Conservation (phyloP, 2,113 vertebrate species). For the Phylloscopus whistleri region DNA sequence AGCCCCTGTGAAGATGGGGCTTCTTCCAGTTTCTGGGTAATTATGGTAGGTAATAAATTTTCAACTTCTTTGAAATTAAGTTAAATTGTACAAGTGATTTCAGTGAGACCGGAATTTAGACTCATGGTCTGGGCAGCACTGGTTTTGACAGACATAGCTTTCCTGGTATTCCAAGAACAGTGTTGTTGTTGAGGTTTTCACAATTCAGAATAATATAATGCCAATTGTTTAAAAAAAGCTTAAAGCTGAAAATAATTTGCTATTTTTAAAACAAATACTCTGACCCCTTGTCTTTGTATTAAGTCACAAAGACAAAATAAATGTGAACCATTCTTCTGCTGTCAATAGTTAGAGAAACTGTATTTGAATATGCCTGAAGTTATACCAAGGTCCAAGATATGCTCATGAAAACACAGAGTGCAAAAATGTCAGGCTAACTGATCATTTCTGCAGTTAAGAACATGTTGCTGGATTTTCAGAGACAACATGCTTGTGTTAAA, state of each 20-base stretch:
- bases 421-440: neutral
- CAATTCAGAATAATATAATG: neutral
- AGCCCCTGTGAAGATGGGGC: rapidly evolving
- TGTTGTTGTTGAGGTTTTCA: neutral
- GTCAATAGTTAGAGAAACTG: neutral
- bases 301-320: neutral
- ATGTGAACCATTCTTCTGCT: neutral
- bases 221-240: neutral
- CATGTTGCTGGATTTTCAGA: neutral
- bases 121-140: neutral
- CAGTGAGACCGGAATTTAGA: neutral
- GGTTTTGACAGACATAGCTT: neutral
- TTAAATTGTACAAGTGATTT: neutral
- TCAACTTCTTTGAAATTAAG: neutral
- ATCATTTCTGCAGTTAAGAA: neutral
- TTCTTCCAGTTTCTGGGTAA: neutral
- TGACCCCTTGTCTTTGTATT: neutral
- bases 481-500: neutral
- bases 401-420: neutral
- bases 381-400: neutral
- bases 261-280: neutral
- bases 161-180: neutral
- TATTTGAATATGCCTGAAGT: neutral
- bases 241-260: neutral
- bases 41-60: neutral